These are phyloP conservation scores for Arctopsyche grandis DNA, from an alignment of 1,140 invertebrate genomes.

Conservation along the genomic window DNA sequence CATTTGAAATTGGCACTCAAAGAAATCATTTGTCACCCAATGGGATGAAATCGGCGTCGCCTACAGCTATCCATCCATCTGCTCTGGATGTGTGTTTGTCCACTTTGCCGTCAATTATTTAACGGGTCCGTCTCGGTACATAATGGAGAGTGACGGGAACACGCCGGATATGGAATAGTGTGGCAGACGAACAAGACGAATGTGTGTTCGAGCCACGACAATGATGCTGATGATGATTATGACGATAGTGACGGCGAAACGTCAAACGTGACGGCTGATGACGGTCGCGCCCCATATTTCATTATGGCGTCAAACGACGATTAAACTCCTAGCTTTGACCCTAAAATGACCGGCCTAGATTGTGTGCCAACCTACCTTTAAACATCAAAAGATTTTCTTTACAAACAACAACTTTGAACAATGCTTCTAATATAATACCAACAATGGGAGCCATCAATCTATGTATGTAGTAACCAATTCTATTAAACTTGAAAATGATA, in stretches of 20 bases:
- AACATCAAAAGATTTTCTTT: too few relatives aligned
- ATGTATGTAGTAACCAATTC: too few relatives aligned
- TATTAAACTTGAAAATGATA: too few relatives aligned
- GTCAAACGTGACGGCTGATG: not conserved
- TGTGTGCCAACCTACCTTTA: too few relatives aligned
- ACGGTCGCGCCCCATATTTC: constrained; percentile 2
- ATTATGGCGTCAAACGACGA: not conserved
- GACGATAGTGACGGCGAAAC: constrained; percentile 1
- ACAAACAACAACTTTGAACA: too few relatives aligned
- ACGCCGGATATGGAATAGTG: too few relatives aligned
- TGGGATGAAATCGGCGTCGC: not conserved
- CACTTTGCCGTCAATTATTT: constrained; percentile 14
- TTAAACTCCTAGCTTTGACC: not conserved
- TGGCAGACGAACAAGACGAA: too few relatives aligned
- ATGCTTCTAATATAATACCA: too few relatives aligned
- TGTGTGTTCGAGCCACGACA: not conserved
- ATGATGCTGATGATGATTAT: not conserved
- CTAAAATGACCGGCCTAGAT: not conserved
- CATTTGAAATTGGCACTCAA: constrained; percentile 1
- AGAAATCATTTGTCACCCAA: not conserved
- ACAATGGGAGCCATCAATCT: too few relatives aligned
- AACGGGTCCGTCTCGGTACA: not conserved
- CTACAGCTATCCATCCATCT: too few relatives aligned
- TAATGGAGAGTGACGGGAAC: constrained; percentile 7
- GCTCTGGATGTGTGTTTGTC: too few relatives aligned